Percentiles rank a stretch among this genome's conserved stretches.
These are phyloP conservation scores for Pan troglodytes DNA, from an alignment of 2,113 vertebrate species.

Conservation along the genomic window NHGRI_mPanTro3-v2.1_pri NC_072421.2:34761001-34761500, in stretches of 20 bases:
- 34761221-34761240: background rate
- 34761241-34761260: background rate
- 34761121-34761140: background rate
- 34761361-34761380: background rate
- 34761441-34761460: background rate
- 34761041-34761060: background rate
- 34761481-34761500: background rate
- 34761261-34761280: background rate
- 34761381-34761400: background rate
- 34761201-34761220: background rate
- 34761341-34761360: background rate
- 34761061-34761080: background rate
- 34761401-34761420: background rate
- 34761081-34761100: background rate
- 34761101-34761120: background rate
- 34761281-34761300: background rate
- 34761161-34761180: slow-evolving; percentile 20
- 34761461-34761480: background rate
- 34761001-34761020: background rate
- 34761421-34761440: background rate
- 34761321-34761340: background rate
- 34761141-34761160: background rate
- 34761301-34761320: background rate
- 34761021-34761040: slow-evolving; percentile 15
- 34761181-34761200: background rate